These are phyloP conservation scores for Zele albiditarsus DNA, from an alignment of 2,888 invertebrate genomes.

Conservation along the genomic window DNA sequence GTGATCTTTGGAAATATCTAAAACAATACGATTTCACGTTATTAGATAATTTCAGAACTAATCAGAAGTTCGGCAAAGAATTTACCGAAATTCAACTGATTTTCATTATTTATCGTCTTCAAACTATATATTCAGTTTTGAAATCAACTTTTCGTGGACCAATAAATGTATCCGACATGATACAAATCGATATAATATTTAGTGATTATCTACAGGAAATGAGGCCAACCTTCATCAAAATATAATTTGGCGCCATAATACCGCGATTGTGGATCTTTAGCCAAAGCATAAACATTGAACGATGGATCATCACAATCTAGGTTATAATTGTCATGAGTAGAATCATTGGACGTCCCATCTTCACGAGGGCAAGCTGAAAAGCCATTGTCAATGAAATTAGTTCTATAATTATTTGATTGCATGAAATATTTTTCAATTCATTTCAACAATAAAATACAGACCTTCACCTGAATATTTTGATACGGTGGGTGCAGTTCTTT, in stretches of 20 bases:
- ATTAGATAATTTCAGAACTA: no score
- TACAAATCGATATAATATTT: no score
- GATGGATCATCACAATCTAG: slow-evolving; percentile 16
- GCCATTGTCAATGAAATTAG: no score
- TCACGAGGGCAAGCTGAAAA: not conserved
- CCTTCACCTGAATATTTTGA: not conserved
- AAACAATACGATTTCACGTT: no score
- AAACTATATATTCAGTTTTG: no score
- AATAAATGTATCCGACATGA: not conserved
- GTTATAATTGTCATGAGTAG: not conserved
- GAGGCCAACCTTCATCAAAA: slow-evolving; percentile 79
- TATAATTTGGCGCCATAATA: slow-evolving; percentile 86
- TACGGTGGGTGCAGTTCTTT: not conserved
- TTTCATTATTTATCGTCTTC: no score
- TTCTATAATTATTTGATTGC: no score
- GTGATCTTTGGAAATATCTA: slow-evolving; percentile 74
- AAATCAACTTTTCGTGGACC: not conserved
- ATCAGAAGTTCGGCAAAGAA: no score
- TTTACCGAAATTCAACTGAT: no score
- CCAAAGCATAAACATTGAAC: slow-evolving; percentile 31
- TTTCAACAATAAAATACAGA: not conserved
- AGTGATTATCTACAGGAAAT: not conserved
- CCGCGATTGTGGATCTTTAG: slow-evolving; percentile 54
- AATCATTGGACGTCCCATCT: not conserved
- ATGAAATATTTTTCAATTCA: no score